Percentiles rank a stretch among this genome's conserved stretches.
These are phyloP conservation scores for Baronia brevicornis DNA, from an alignment of 2,888 invertebrate species.

Conservation along the genomic window DNA sequence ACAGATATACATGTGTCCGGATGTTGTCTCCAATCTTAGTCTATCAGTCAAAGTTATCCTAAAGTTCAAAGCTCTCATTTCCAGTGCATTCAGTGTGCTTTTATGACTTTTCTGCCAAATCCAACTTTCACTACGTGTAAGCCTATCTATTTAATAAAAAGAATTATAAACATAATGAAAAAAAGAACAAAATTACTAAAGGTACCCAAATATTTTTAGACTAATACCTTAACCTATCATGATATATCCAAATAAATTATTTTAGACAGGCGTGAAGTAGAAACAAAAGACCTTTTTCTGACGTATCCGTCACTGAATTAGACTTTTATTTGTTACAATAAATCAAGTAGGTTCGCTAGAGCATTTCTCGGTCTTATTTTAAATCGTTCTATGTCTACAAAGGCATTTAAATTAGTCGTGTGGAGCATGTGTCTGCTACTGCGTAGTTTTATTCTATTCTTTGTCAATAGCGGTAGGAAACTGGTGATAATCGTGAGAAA, in stretches of 20 bases:
- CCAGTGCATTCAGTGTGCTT: too few relatives aligned
- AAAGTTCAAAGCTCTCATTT: too few relatives aligned
- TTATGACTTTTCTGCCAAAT: too few relatives aligned
- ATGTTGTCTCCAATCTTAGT: too few relatives aligned
- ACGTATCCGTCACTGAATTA: constrained; percentile 13
- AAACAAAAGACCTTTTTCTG: constrained; percentile 13
- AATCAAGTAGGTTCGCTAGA: constrained; percentile 21
- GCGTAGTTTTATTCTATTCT: constrained; percentile 23
- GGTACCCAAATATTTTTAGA: too few relatives aligned
- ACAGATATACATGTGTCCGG: too few relatives aligned
- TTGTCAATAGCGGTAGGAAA: constrained; percentile 28
- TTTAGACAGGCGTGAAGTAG: constrained; percentile 8
- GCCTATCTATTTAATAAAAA: too few relatives aligned
- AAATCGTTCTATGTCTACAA: constrained; percentile 24
- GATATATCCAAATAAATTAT: not conserved
- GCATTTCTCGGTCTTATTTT: constrained; percentile 25
- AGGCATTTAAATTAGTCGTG: constrained; percentile 29
- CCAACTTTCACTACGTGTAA: too few relatives aligned
- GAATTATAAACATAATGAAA: too few relatives aligned
- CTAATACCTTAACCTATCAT: too few relatives aligned
- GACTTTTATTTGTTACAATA: constrained; percentile 22
- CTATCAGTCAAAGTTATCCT: too few relatives aligned
- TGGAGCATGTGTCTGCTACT: constrained; percentile 14
- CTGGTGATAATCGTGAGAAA: constrained; percentile 31
- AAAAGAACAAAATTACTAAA: too few relatives aligned